A percentile compares a stretch with the other conserved stretches of the same genome.
Conservation (phyloP, 2,113 vertebrate genomes). For the Saguinus imperator region DNA sequence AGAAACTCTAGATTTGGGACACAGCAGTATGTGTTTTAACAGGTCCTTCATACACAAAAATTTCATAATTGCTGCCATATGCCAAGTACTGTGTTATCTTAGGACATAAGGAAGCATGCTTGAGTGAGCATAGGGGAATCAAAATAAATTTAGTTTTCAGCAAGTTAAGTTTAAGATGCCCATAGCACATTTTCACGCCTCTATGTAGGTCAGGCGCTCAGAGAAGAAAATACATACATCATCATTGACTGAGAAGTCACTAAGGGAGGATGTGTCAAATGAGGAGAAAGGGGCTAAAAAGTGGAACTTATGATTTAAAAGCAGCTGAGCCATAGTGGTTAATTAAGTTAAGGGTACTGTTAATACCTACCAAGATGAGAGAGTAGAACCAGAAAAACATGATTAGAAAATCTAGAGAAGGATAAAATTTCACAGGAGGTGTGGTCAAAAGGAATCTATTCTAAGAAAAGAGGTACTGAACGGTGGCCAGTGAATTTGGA, state of each 20-base stretch:
- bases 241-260: not conserved
- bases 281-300: not conserved
- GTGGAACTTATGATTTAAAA: not conserved
- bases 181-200: not conserved
- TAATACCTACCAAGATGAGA: not conserved
- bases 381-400: not conserved
- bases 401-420: not conserved
- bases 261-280: not conserved
- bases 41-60: not conserved
- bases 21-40: not conserved
- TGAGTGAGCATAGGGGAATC: not conserved
- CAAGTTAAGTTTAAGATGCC: slow-evolving; percentile 27
- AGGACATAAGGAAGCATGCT: slow-evolving; percentile 23
- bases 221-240: not conserved
- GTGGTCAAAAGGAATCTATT: not conserved
- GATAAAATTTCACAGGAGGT: not conserved
- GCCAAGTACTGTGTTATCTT: slow-evolving; percentile 16
- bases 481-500: not conserved
- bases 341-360: not conserved
- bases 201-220: slow-evolving; percentile 33
- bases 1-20: not conserved
- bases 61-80: not conserved
- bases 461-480: not conserved
- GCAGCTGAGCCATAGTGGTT: not conserved
- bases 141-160: slow-evolving; percentile 46